Evolutionary conservation across 1,140 invertebrate species (phyloP).

Genomic region (Sesamia nonagrioides): DNA sequence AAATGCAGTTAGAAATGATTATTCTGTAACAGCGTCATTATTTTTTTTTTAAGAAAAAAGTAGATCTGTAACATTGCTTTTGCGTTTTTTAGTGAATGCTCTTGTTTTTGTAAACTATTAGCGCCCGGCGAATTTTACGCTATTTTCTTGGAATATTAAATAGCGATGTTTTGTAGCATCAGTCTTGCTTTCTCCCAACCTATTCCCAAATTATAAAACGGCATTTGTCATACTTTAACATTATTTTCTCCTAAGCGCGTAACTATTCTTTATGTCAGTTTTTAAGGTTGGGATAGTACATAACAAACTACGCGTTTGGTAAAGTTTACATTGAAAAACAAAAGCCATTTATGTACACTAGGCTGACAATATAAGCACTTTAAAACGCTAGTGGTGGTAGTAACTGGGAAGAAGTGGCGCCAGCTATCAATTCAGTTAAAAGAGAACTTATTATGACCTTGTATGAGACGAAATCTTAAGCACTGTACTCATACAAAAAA

Average conservation of each 20-base stretch:
- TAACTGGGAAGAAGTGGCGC: no score
- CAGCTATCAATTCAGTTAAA: no score
- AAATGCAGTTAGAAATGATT: slow-evolving; percentile 53
- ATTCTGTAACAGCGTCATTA: slow-evolving; percentile 45
- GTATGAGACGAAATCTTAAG: no score
- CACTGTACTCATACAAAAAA: no score
- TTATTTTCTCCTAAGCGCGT: not conserved
- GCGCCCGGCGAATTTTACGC: slow-evolving; percentile 16
- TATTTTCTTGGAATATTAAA: slow-evolving; percentile 28
- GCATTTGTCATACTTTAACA: not conserved
- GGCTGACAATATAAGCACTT: no score
- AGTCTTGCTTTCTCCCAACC: not conserved
- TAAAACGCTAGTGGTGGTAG: no score
- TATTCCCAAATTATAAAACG: not conserved
- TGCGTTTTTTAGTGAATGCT: not conserved
- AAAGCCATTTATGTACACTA: no score
- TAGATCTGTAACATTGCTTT: slow-evolving; percentile 19
- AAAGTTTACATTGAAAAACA: no score
- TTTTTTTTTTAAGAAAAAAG: slow-evolving; percentile 27
- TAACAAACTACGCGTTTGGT: no score
- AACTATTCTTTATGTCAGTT: no score
- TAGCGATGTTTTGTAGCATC: not conserved
- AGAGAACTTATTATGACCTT: no score
- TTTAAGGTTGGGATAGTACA: no score
- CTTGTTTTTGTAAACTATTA: slow-evolving; percentile 15